Base-by-base conservation (phyloP, 2,888 invertebrate species). In the Zhengitettix transpicula region DNA sequence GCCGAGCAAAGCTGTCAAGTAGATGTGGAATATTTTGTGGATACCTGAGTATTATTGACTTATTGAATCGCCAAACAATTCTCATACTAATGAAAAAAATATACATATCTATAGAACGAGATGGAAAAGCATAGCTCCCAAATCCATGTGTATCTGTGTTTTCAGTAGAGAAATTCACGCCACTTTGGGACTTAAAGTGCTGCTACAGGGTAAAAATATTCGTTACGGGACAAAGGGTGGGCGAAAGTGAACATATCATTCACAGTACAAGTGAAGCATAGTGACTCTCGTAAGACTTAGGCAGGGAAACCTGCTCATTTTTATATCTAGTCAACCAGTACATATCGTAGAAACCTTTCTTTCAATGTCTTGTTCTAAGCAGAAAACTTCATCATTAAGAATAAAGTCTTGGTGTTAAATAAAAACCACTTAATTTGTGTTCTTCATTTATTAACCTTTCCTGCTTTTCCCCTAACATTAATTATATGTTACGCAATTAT, bases 391-490 rank as follows among this genome's bases (percentile, higher is more conserved):
- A 60, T 61, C 56, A 61, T 57, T 59, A 57, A 57, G 59, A 62
- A 63, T 61, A 63, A 63, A 63, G 63, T 63, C 63, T 63, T 63
- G 63, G 60, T 63, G 63, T 63, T 61, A 63, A 61, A 56, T 44
- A 10, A 52, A 47, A 28, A 28, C 12, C n/a, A 47, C n/a, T n/a
- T 47, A 1, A n/a, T 12, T 47, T n/a, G n/a, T 47, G 14, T 47
- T 47, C 47, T n/a, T 12, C 47, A 47, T 47, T 47, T 47, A 47
- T 47, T 47, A 47, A 47, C n/a, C 14, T 47, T 47, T n/a, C 47
- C 28, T 28, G 3, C 28, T 2, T 28, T 28, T 28, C 28, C 28
- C 28, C 7, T 28, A 2, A 5, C 28, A 28, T 28, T 28, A 28
- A 28, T 5, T 2, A 7, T 5, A 5, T 28, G 28, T 28, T 28